Conservation (phyloP, 2,113 vertebrate species). For the Calyptommatus sinebrachiatus region DNA sequence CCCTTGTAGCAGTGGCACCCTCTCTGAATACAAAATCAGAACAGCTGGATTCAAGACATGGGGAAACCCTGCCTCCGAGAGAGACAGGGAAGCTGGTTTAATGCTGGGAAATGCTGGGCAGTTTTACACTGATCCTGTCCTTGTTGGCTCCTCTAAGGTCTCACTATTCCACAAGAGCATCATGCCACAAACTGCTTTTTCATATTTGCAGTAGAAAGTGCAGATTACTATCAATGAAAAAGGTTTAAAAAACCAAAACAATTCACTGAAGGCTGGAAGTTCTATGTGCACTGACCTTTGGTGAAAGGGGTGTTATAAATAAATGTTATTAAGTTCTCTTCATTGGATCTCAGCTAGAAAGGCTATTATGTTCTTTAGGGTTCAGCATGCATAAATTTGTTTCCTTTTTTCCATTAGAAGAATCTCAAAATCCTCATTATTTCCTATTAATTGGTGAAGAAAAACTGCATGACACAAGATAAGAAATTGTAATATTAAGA, state of each 20-base stretch:
- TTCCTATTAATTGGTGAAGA: background rate
- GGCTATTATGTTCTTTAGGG: background rate
- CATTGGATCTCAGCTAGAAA: background rate
- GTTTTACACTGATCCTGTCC: background rate
- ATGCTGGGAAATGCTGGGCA: background rate
- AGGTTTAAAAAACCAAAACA: background rate
- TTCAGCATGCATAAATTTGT: background rate
- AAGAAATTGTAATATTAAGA: background rate
- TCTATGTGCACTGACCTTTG: background rate
- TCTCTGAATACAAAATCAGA: conserved; percentile 13
- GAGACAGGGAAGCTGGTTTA: background rate
- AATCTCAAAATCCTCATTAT: background rate
- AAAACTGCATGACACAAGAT: background rate
- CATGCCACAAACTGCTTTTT: background rate
- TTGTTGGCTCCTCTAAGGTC: background rate
- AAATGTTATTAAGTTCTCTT: background rate
- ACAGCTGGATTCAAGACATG: background rate
- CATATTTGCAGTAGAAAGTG: background rate
- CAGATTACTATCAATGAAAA: background rate
- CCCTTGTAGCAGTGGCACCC: background rate
- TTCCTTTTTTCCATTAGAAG: background rate
- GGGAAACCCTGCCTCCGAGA: conserved; percentile 1
- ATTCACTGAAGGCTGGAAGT: background rate
- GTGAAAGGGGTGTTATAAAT: no score
- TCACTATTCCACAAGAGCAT: background rate